Base-by-base conservation (phyloP, 2,113 vertebrate genomes). In the Calyptomena viridis region DNA sequence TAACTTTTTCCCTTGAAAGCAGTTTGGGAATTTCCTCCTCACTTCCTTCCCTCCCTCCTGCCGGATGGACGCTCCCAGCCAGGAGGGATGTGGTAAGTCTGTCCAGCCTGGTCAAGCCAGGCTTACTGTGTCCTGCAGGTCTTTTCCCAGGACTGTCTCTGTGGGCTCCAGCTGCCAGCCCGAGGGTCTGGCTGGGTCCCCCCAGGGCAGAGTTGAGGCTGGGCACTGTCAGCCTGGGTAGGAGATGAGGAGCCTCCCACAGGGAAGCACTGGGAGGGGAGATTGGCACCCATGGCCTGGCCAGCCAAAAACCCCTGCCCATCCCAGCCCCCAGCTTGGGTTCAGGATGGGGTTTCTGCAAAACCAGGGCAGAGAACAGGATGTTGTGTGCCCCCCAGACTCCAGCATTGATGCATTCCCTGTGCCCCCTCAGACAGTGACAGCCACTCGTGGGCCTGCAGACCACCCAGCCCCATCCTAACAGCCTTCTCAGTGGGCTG, bases 1-100 rank as follows among this genome's bases (percentile, higher is more conserved):
- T 60, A 73, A 79, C 44, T 63, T 93, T 95, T 96, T 93, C 96
- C 96, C 91, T 96, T 93, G 96, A 94, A 96, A 96, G 89, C 66
- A 1, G 53, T 76, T 82, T 39, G 92, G 92, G 91, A 91, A 96
- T 95, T 96, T 96, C 87, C 95, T 95, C 75, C 79, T 28, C 22
- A 0, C 68, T 97, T 95, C 94, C 94, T 89, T 75, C 89, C 93
- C 44, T 71, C 47, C 68, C 90, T 78, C 50, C 72, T 2, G 14
- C n/a, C 6, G 23, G 87, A 84, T 1, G 28, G 88, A 67, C 44
- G 2, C 87, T 94, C 93, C 88, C 50, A 42, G 89, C 27, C 0
- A 0, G 18, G 9, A 72, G 73, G 68, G 84, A 67, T 9, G 49
- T 4, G 7, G 68, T 42, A 7, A 42, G 47, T 47, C 55, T 24